Evolutionary conservation across 2,797 vertebrate species (phyloP).

Genomic region (Coluber constrictor): DNA sequence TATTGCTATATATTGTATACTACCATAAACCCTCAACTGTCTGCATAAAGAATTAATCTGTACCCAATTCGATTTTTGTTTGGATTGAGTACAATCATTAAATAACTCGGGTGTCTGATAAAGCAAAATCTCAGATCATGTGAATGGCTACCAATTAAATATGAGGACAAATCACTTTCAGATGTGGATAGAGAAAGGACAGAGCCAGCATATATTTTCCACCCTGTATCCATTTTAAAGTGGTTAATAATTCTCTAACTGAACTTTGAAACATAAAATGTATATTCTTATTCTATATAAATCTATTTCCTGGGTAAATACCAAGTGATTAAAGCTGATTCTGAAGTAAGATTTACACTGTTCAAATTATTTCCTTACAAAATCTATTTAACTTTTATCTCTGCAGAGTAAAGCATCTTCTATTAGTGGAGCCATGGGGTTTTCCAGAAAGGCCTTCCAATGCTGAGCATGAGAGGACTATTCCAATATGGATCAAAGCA

Average conservation of each 20-base stretch:
- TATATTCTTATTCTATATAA: background rate
- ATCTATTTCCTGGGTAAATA: background rate
- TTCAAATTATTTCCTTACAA: constrained; percentile 13
- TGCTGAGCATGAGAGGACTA: constrained; percentile 79
- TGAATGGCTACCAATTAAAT: background rate
- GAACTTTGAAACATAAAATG: background rate
- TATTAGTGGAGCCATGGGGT: constrained; percentile 96
- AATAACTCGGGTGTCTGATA: background rate
- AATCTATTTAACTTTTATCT: constrained; percentile 50
- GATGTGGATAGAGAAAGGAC: background rate
- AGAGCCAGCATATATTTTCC: background rate
- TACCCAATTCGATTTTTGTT: background rate
- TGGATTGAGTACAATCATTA: background rate
- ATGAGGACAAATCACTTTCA: background rate
- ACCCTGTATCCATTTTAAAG: background rate
- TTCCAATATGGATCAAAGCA: constrained; percentile 94
- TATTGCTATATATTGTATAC: background rate
- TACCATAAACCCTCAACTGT: background rate
- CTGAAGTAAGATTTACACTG: background rate
- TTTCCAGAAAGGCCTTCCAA: constrained; percentile 84
- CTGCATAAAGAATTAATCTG: background rate
- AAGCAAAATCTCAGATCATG: background rate
- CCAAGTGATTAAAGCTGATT: background rate
- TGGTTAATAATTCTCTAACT: background rate
- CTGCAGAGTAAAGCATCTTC: constrained; percentile 85